phyloP scores from a whole-genome alignment of 2,797 vertebrate genomes.

The Glyptemys insculpta region DNA sequence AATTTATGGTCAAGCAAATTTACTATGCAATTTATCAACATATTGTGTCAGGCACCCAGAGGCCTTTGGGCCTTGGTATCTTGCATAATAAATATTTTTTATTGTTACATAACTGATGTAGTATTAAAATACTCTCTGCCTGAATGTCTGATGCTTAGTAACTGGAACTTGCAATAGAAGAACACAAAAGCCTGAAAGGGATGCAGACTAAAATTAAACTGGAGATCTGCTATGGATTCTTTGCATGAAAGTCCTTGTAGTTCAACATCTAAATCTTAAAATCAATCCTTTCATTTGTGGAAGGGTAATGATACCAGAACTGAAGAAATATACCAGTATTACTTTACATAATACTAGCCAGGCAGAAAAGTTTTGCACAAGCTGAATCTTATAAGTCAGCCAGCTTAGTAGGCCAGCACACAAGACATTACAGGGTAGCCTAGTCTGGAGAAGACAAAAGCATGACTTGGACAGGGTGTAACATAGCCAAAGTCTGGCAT shows the following conservation, averaged over 20 bases:
- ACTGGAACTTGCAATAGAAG: background rate
- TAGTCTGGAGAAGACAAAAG: constrained; percentile 57
- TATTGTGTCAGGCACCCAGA: background rate
- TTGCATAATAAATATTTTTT: constrained; percentile 1
- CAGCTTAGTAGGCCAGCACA: constrained; percentile 18
- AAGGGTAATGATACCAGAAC: background rate
- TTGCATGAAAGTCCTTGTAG: background rate
- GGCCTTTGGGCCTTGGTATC: background rate
- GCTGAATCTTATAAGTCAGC: background rate
- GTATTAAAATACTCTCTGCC: background rate
- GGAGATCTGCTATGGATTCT: background rate
- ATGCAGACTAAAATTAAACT: background rate
- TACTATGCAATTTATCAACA: constrained; percentile 17
- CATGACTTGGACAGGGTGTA: constrained; percentile 33
- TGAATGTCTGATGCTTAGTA: background rate
- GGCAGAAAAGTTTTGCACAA: constrained; percentile 8
- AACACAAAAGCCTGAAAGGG: background rate
- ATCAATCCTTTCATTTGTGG: background rate
- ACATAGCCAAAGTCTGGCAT: constrained; percentile 11
- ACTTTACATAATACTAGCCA: background rate
- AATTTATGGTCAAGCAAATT: too few relatives aligned
- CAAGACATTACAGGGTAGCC: constrained; percentile 8
- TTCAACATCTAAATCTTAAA: background rate
- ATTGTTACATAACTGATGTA: constrained; percentile 26
- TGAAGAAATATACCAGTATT: background rate